Evolutionary conservation across 2,888 invertebrate species (phyloP), one percentile per base, ranked within the genome.

Genomic region (Leptopilina myrica): DNA sequence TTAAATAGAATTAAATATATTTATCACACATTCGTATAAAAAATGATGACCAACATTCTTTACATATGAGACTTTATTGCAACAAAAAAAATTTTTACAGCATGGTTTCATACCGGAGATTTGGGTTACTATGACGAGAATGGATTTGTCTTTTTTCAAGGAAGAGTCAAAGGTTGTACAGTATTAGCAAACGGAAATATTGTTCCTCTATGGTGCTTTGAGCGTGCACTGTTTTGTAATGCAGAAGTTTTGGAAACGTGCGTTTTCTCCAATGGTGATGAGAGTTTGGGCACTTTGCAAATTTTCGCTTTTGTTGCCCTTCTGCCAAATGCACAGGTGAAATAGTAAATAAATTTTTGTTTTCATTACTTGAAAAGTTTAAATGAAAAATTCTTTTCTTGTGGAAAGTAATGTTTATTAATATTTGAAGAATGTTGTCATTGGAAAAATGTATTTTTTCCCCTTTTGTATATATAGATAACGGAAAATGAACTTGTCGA

Each of bases 91-190:
- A 33, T 33, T 33, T 33, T 4, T 33, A 4, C 33, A 67, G 67
- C 20, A 49, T 67, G 67, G 67, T 67, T 49, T 9, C 67, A 67
- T 20, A 67, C 67, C 8, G 67, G 67, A 9, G 67, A 67, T 12
- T 69, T 69, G 9, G 67, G 49, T 6, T 49, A 49, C 14, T 49
- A 6, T 20, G 67, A 69, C 14, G 20, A 67, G 3, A 15, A 40
- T 67, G 67, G 46, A 20, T 67, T 67, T 6, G 46, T n/a, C 46
- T 67, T 43, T 49, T 5, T 69, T 53, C 49, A 49, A 12, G 67
- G 67, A 20, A 49, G 67, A 69, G 2, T 69, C 2, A 69, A 53
- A 69, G 20, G 26, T 49, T 49, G 15, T 69, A 20, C 49, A 1
- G 20, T 69, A 11, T 12, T 49, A 14, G 20, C 15, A 26, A 26